A percentile compares a stretch with the other conserved stretches of the same genome.
Evolutionary conservation across 2,797 vertebrate species (phyloP).

Genomic region (Antrozous pallidus): DNA sequence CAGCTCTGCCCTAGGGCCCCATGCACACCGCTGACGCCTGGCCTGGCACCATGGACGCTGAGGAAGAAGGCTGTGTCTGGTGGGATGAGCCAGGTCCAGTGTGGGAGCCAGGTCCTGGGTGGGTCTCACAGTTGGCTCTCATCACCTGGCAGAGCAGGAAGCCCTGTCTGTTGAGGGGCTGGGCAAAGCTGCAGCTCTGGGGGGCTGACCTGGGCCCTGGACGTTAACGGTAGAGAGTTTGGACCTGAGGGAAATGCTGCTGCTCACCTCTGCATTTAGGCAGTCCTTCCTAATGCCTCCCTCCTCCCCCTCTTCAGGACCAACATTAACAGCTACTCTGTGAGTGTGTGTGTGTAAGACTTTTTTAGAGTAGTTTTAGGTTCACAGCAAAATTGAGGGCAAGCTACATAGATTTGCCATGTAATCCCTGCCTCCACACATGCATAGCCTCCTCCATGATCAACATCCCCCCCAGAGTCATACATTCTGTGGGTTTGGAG

Average conservation of each 20-base stretch:
- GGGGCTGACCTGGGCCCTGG: background rate
- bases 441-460: background rate
- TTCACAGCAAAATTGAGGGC: background rate
- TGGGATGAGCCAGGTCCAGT: rapidly evolving
- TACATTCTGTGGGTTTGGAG: background rate
- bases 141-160: background rate
- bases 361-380: background rate
- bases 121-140: background rate
- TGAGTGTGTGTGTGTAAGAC: background rate
- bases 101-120: background rate
- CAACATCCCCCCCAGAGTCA: background rate
- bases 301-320: background rate
- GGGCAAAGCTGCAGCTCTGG: background rate
- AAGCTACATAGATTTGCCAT: background rate
- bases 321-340: background rate
- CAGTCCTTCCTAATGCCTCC: background rate
- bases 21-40: background rate
- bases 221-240: background rate
- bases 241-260: too few species aligned
- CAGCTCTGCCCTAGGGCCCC: background rate
- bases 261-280: background rate
- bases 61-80: background rate
- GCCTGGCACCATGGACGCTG: background rate
- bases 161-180: background rate
- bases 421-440: background rate